A percentile compares a stretch with the other conserved stretches of the same genome.
Conservation (phyloP, 2,797 vertebrate genomes). For the Eulemur albifrons region DNA sequence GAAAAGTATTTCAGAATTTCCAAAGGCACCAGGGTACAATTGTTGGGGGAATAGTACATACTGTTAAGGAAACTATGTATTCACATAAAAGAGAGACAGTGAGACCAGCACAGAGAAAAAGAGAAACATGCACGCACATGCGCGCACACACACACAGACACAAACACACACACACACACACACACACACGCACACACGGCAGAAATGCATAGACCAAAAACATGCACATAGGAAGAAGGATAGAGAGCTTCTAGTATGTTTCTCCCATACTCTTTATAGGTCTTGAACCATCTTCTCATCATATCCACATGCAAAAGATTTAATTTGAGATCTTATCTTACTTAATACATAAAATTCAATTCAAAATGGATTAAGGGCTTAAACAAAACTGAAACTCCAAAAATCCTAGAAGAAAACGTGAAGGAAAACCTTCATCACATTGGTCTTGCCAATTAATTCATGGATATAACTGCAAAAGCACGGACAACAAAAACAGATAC, state of each 20-base stretch:
- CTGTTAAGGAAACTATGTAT: slow-evolving; percentile 60
- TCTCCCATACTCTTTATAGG: background rate
- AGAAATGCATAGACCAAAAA: background rate
- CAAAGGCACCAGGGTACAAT: slow-evolving; percentile 64
- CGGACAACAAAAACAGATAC: background rate
- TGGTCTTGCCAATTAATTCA: background rate
- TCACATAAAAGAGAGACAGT: slow-evolving; percentile 53
- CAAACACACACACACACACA: too few relatives aligned
- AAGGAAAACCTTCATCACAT: background rate
- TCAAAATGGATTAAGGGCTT: background rate
- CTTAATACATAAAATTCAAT: background rate
- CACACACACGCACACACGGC: background rate
- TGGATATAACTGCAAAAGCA: background rate
- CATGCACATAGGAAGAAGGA: background rate
- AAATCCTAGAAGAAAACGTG: background rate
- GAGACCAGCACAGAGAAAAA: background rate
- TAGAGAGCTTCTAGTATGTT: fast-evolving
- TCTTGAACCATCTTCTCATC: background rate
- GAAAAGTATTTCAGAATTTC: slow-evolving; percentile 73
- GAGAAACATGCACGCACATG: background rate
- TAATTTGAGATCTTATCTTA: background rate
- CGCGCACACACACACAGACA: background rate
- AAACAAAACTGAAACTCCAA: background rate
- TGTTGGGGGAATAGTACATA: slow-evolving; percentile 9
- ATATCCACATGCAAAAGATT: background rate